A percentile compares a stretch with the other conserved stretches of the same genome.
Conservation (phyloP, 2,888 invertebrate genomes). For the Xylophagus ater region DNA sequence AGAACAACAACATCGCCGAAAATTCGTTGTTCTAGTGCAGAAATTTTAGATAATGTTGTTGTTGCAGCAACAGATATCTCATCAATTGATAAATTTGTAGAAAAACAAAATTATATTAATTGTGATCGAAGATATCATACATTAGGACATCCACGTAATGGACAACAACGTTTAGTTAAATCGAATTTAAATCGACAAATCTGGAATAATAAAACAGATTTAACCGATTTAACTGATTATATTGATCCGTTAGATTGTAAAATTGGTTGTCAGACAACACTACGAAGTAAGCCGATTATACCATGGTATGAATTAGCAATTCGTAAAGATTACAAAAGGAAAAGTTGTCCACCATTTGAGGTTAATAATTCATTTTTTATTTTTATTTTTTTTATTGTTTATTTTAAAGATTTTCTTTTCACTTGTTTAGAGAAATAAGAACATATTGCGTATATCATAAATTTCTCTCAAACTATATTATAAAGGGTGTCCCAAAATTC, state of each 20-base stretch:
- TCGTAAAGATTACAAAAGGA: slow-evolving; percentile 56
- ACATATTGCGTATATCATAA: neutral
- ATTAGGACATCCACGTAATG: slow-evolving; percentile 31
- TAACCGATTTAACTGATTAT: slow-evolving; percentile 26
- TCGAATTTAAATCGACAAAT: neutral
- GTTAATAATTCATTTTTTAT: slow-evolving; percentile 24
- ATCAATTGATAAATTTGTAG: too few species aligned
- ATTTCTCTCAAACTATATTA: neutral
- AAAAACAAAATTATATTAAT: too few species aligned
- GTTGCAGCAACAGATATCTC: too few species aligned
- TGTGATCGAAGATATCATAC: slow-evolving; percentile 36
- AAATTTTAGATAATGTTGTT: slow-evolving; percentile 33
- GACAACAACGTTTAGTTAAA: neutral
- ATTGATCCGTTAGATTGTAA: slow-evolving; percentile 49
- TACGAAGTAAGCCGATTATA: slow-evolving; percentile 56
- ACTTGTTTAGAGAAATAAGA: neutral
- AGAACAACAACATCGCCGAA: too few species aligned
- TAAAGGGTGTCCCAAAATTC: neutral
- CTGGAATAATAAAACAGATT: slow-evolving; percentile 5
- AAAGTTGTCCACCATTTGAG: slow-evolving; percentile 72
- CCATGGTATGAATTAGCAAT: slow-evolving; percentile 87
- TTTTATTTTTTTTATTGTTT: slow-evolving; percentile 1
- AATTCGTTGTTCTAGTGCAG: slow-evolving; percentile 35
- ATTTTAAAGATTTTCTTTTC: neutral
- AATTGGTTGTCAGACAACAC: slow-evolving; percentile 54